A percentile compares a stretch with the other conserved stretches of the same genome.
phyloP scores from a whole-genome alignment of 2,888 invertebrate species.

The Eurois occulta region DNA sequence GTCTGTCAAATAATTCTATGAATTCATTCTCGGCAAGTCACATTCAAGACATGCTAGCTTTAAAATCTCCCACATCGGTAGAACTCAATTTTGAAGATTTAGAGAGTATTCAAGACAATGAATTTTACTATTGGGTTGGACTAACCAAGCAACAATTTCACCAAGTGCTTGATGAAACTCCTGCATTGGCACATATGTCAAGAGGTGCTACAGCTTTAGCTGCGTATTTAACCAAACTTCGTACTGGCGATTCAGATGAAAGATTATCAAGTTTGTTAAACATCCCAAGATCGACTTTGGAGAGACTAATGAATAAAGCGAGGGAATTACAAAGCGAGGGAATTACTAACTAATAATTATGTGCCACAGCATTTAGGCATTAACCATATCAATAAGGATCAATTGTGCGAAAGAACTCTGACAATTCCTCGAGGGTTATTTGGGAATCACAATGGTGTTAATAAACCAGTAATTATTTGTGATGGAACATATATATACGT shows the following conservation, averaged over 20 bases:
- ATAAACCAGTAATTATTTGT: constrained; percentile 3
- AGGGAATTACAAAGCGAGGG: neutral
- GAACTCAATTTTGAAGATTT: too few species aligned
- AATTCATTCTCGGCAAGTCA: neutral
- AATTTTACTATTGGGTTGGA: neutral
- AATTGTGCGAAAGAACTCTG: neutral
- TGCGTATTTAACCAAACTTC: neutral
- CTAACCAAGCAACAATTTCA: neutral
- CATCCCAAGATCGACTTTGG: neutral
- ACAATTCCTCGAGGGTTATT: neutral
- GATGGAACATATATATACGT: neutral
- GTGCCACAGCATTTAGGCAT: neutral
- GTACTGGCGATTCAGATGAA: neutral
- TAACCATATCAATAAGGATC: neutral
- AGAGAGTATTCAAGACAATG: too few species aligned
- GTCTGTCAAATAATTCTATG: neutral
- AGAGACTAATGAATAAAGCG: neutral
- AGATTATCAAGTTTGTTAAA: neutral
- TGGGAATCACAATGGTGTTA: neutral
- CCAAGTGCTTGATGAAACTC: neutral
- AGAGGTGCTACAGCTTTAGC: neutral
- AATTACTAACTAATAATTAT: neutral
- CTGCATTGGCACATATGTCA: neutral
- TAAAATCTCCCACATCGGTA: neutral
- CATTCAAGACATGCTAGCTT: constrained; percentile 2